phyloP scores from a whole-genome alignment of 2,888 invertebrate species.

The Iphiclides podalirius region DNA sequence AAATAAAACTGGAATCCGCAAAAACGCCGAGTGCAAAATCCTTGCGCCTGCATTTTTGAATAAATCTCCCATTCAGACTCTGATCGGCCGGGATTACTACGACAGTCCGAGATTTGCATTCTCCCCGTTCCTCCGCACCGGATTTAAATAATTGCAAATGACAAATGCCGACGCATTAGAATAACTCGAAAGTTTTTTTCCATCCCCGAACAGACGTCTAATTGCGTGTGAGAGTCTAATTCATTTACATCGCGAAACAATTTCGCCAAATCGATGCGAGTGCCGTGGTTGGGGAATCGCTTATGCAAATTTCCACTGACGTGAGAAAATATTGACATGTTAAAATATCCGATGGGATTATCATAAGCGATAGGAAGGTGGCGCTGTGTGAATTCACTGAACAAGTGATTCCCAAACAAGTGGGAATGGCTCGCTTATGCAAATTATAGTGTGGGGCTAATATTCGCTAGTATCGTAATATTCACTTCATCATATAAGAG shows the following conservation, averaged over 20 bases:
- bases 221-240: constrained; percentile 62
- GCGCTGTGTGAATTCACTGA: constrained; percentile 60
- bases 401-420: constrained; percentile 49
- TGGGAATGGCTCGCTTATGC: too few species aligned
- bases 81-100: constrained; percentile 61
- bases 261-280: constrained; percentile 28
- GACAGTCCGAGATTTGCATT: constrained; percentile 54
- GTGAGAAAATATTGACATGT: constrained; percentile 34
- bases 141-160: constrained; percentile 72
- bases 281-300: constrained; percentile 29
- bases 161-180: constrained; percentile 59
- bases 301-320: constrained; percentile 29
- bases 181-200: constrained; percentile 46
- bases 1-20: constrained; percentile 29
- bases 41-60: constrained; percentile 60
- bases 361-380: constrained; percentile 22
- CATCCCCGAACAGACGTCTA: constrained; percentile 50
- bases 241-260: constrained; percentile 38
- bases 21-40: constrained; percentile 43
- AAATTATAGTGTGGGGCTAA: not conserved
- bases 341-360: constrained; percentile 32
- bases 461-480: too few species aligned
- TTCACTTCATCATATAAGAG: too few species aligned
- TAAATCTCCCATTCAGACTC: constrained; percentile 69
- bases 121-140: constrained; percentile 39